phyloP scores from a whole-genome alignment of 2,113 vertebrate species.

The Nerophis ophidion region DNA sequence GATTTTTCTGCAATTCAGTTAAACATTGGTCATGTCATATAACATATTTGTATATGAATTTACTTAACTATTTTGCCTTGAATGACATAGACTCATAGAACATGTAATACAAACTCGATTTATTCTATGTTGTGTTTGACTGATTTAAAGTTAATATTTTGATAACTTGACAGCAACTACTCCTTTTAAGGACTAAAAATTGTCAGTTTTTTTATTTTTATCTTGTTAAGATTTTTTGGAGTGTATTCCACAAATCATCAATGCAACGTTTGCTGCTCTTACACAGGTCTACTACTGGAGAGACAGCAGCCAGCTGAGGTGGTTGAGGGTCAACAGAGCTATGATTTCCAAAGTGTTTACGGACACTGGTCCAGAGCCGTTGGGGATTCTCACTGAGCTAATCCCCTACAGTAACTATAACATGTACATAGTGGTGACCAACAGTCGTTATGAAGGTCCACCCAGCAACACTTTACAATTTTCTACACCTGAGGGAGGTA shows the following conservation, averaged over 20 bases:
- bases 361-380: slow-evolving; percentile 71
- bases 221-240: neutral
- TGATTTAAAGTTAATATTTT: neutral
- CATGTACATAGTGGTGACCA: slow-evolving; percentile 91
- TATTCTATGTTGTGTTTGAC: neutral
- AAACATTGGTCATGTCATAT: too few relatives aligned
- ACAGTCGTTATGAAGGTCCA: slow-evolving; percentile 88
- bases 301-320: slow-evolving; percentile 91
- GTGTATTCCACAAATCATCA: neutral
- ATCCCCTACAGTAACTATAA: slow-evolving; percentile 95
- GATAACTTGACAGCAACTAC: too few relatives aligned
- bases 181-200: too few relatives aligned
- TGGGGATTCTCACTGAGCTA: slow-evolving; percentile 80
- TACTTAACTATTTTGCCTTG: too few relatives aligned
- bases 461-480: slow-evolving; percentile 87
- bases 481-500: slow-evolving; percentile 95
- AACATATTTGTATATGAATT: too few relatives aligned
- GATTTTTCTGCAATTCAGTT: too few relatives aligned
- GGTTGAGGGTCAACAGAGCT: slow-evolving; percentile 82
- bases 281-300: slow-evolving; percentile 95
- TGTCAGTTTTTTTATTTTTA: neutral
- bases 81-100: neutral
- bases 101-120: neutral
- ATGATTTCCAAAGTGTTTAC: slow-evolving; percentile 80
- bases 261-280: slow-evolving; percentile 35